Base-by-base conservation (phyloP, 2,888 invertebrate genomes). In the Clanis bilineata region DNA sequence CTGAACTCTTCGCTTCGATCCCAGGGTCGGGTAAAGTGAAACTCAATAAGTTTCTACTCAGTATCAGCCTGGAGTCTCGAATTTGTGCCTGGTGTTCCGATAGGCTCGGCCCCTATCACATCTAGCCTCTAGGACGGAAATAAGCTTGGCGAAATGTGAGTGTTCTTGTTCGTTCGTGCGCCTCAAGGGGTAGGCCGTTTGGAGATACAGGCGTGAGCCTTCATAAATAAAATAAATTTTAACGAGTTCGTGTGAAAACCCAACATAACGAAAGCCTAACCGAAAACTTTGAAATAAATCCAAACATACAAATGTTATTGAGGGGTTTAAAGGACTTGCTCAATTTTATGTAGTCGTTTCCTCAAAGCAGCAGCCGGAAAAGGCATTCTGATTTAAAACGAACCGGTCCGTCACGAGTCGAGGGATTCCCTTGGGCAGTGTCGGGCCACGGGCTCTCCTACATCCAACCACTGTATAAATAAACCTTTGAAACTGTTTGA, bases 381-480 rank as follows among this genome's bases (percentile, higher is more conserved):
- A 73, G 62, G 66, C 71, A 66, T 65, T 64, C 62, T 66, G 67
- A 72, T 71, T 73, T 68, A 68, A 68, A 69, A 64, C 67, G 64
- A 68, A 66, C 64, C 67, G 64, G 76, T 70, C 70, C 72, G 71
- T 70, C 63, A 66, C 63, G 44, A 21, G 23, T 22, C 23, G 9
- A 36, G 38, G 57, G 62, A 76, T 69, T 80, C 83, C 83, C 80
- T 62, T 70, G 80, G 79, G 83, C 82, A 63, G 66, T 57, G 60
- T 54, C 58, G 64, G 57, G 62, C 72, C 63, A 63, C 62, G 57
- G 66, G 64, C 61, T 32, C 62, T 56, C 58, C 57, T 56, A 54
- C 61, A 56, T 63, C 59, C 59, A 57, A 65, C 63, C 63, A 23
- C 65, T 64, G 62, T 72, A 65, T 64, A 70, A 75, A 75, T 61